Conservation (phyloP, 2,113 vertebrate species). For the Orcinus orca region DNA sequence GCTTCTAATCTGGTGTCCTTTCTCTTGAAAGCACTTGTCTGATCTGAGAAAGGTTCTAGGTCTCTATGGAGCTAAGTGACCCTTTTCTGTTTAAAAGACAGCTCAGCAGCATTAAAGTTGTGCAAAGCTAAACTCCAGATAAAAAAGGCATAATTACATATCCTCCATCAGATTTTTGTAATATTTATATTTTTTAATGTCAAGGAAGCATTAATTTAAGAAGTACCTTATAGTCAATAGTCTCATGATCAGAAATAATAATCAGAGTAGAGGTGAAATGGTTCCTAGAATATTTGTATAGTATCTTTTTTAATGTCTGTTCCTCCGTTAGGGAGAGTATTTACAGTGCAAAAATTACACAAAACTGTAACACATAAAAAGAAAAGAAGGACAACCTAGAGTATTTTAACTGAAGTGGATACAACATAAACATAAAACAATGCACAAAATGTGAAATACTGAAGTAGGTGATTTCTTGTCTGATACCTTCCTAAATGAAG, state of each 20-base stretch:
- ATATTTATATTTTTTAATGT: not conserved
- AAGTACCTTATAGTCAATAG: constrained; percentile 15
- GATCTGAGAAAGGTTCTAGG: not conserved
- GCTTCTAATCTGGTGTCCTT: not conserved
- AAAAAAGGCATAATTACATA: not conserved
- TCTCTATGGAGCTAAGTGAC: not conserved
- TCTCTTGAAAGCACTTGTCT: not conserved
- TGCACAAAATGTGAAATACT: not conserved
- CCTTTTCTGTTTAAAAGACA: not conserved
- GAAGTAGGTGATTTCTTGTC: constrained; percentile 4
- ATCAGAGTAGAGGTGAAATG: not conserved
- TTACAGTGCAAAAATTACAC: not conserved
- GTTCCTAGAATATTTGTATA: not conserved
- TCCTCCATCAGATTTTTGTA: not conserved
- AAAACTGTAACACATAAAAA: not conserved
- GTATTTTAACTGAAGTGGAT: constrained; percentile 36
- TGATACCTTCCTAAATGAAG: constrained; percentile 96
- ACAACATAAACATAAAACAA: constrained; percentile 14
- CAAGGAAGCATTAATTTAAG: constrained; percentile 6
- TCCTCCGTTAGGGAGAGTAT: not conserved
- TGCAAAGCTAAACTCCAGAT: not conserved
- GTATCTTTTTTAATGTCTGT: not conserved
- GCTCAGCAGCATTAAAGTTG: not conserved
- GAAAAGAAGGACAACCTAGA: constrained; percentile 16
- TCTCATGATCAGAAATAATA: constrained; percentile 5